These are phyloP conservation scores for Sussaba pulchella DNA, from an alignment of 2,888 invertebrate species.

Conservation along the genomic window DNA sequence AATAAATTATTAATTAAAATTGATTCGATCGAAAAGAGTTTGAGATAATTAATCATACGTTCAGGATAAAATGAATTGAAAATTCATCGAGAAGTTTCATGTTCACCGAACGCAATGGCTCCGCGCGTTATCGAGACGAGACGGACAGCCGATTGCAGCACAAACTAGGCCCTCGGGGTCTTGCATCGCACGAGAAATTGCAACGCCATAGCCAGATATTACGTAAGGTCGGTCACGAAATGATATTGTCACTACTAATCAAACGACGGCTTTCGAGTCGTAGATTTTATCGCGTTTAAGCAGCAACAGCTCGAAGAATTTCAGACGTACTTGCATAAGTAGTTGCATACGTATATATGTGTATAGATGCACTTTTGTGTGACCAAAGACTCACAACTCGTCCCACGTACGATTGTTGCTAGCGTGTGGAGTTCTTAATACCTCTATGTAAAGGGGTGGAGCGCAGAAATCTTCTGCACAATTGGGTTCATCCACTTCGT, in stretches of 20 bases:
- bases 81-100: slow-evolving; percentile 3
- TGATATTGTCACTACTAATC: slow-evolving; percentile 68
- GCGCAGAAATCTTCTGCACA: slow-evolving; percentile 47
- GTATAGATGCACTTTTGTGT: too few species aligned
- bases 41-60: neutral
- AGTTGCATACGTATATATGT: neutral
- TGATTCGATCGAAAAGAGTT: neutral
- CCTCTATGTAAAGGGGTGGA: slow-evolving; percentile 55
- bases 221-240: slow-evolving; percentile 66
- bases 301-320: slow-evolving; percentile 60
- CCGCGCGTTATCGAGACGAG: slow-evolving; percentile 9
- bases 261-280: slow-evolving; percentile 52
- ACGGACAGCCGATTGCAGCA: slow-evolving; percentile 9
- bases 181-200: slow-evolving; percentile 12
- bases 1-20: neutral
- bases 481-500: slow-evolving; percentile 50
- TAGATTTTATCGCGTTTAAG: slow-evolving; percentile 59
- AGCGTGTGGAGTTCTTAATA: slow-evolving; percentile 4
- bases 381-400: slow-evolving; percentile 45
- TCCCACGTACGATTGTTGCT: slow-evolving; percentile 49
- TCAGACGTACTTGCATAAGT: slow-evolving; percentile 29
- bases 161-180: slow-evolving; percentile 12
- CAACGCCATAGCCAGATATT: slow-evolving; percentile 41
- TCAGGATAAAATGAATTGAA: neutral
- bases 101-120: neutral